Conservation (phyloP, 2,113 vertebrate species). For the Eulemur macaco region DNA sequence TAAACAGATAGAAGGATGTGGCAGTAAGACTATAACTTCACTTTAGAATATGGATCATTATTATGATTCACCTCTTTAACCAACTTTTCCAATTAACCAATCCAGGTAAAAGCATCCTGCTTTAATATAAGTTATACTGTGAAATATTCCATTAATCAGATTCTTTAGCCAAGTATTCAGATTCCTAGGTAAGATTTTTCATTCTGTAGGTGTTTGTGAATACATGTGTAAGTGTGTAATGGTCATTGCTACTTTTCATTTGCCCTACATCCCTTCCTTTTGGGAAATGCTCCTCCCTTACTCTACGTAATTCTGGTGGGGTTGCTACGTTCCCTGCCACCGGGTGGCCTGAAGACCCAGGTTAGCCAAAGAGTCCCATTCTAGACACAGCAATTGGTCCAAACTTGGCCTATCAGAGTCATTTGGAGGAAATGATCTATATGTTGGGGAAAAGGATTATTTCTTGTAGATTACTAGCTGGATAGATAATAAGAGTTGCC, state of each 20-base stretch:
- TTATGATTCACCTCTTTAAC: not conserved
- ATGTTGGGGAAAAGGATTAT: not conserved
- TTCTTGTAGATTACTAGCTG: slow-evolving; percentile 26
- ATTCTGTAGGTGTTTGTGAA: not conserved
- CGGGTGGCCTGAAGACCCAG: not conserved
- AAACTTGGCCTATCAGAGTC: slow-evolving; percentile 25
- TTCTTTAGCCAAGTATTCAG: not conserved
- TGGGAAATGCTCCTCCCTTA: not conserved
- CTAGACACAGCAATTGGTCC: not conserved
- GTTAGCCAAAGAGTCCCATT: not conserved
- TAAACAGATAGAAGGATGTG: not conserved
- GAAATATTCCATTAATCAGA: not conserved
- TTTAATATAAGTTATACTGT: not conserved
- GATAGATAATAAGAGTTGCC: not conserved
- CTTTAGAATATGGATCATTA: not conserved
- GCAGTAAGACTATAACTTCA: not conserved
- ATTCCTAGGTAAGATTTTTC: not conserved
- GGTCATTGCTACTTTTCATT: not conserved
- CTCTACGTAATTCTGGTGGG: not conserved
- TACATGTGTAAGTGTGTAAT: not conserved
- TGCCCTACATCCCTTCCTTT: not conserved
- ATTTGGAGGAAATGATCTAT: not conserved
- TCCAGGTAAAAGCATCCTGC: not conserved
- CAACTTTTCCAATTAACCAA: not conserved
- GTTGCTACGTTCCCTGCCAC: not conserved